Base-by-base conservation (phyloP, 2,888 invertebrate genomes). In the Dascillus cervinus region DNA sequence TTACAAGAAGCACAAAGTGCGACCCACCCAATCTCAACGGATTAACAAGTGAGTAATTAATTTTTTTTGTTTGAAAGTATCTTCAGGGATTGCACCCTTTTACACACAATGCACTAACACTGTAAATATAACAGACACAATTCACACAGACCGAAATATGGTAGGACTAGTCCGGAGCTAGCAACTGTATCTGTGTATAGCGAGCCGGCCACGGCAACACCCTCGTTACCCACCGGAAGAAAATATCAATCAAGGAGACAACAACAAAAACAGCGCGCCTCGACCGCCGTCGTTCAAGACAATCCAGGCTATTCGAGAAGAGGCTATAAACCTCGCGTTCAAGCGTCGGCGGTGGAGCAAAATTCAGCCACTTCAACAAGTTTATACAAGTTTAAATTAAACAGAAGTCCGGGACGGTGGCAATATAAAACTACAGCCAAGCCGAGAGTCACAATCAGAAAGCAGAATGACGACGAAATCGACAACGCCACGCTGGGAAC, bases 361-460 rank as follows among this genome's bases (percentile, higher is more conserved):
- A 59, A 67, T 5, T 63, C 69, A 23, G 51, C 66, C 29, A 58
- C 69, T 11, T 69, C 77, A 3, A 75, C 77, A 20, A 78, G 79
- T 43, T 66, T 83, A 35, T 84, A 83, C 56, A 85, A 86, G 64
- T 81, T 87, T 51, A 89, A 88, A 60, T 65, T 89, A 22, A 84
- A 86, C 54, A 72, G 88, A 24, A 73, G 86, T 8, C 85, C 82
- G 26, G 88, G 89, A 29, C 77, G 90, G 46, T 90, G 90, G 90
- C 86, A 88, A 50, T 90, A 89, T 63, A 89, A 88, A 66, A 87
- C 89, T 5, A 84, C 88, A 12, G 81, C 88, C 0, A 90, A 88
- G 60, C 89, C 90, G 3, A 75, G 87, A 59, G 80, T 90, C 4
- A 78, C 78, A 27, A 88, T 89, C 45, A 71, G 85, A 29, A 83